Evolutionary conservation across 2,113 vertebrate genomes (phyloP).

Genomic region (Arvicanthis niloticus): DNA sequence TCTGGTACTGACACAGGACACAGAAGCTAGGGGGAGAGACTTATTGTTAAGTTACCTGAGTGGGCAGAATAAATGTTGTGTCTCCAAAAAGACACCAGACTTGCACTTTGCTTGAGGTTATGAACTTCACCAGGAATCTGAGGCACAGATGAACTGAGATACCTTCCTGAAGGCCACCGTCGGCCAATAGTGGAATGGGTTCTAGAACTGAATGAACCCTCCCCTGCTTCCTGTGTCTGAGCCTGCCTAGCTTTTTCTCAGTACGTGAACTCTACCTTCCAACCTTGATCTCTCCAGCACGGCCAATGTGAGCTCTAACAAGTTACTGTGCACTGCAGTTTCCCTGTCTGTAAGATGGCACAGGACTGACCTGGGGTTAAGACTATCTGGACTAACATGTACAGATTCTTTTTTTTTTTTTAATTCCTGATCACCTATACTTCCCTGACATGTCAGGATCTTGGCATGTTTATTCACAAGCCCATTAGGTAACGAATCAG

Average conservation of each 20-base stretch:
- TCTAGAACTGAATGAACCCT: background rate
- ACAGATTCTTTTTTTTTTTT: background rate
- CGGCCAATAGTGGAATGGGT: background rate
- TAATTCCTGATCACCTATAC: background rate
- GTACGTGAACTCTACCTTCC: no score
- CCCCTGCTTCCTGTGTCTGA: rapidly evolving
- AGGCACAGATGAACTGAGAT: background rate
- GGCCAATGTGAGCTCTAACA: background rate
- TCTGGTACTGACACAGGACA: background rate
- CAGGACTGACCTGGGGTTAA: background rate
- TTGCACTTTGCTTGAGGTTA: background rate
- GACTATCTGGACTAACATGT: background rate
- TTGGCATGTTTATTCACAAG: slow-evolving; percentile 11
- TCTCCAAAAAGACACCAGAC: background rate
- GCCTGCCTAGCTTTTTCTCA: background rate
- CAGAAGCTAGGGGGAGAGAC: no score
- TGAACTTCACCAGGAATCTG: background rate
- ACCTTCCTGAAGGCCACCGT: background rate
- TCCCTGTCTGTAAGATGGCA: background rate
- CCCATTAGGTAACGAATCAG: slow-evolving; percentile 44
- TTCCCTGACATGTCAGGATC: background rate
- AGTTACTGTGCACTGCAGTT: background rate
- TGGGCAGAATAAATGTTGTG: background rate
- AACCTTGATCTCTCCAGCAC: background rate
- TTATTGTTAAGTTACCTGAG: background rate